Evolutionary conservation across 2,888 invertebrate genomes (phyloP).

Genomic region (Pseudolycoriella hygida): DNA sequence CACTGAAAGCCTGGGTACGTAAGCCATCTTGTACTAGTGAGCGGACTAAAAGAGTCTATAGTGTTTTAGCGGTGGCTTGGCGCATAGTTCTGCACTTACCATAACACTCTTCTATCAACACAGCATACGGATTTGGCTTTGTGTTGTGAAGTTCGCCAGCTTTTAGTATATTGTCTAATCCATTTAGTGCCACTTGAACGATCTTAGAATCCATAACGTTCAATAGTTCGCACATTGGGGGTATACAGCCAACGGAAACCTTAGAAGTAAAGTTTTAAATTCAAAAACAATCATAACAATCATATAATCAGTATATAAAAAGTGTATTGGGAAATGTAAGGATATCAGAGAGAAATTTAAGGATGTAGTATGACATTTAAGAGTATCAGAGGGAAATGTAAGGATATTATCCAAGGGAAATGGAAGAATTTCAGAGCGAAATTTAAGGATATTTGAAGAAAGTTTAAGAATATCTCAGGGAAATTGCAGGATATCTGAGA

Average conservation of each 20-base stretch:
- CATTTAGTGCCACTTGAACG: conserved; percentile 88
- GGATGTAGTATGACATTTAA: too few species aligned
- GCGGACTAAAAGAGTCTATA: too few species aligned
- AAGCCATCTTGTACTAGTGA: too few species aligned
- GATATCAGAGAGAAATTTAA: too few species aligned
- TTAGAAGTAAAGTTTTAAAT: conserved; percentile 19
- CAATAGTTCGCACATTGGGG: conserved; percentile 81
- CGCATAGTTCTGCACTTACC: conserved; percentile 39
- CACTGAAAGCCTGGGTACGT: too few species aligned
- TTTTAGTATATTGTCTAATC: conserved; percentile 84
- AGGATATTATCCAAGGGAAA: too few species aligned
- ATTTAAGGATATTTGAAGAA: too few species aligned
- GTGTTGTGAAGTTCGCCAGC: conserved; percentile 72
- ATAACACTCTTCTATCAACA: conserved; percentile 85
- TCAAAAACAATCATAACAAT: conserved; percentile 1
- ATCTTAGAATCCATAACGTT: conserved; percentile 89
- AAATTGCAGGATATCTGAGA: too few species aligned
- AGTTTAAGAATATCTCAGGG: too few species aligned
- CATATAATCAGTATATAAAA: background rate
- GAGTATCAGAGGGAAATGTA: too few species aligned
- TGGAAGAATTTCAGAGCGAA: too few species aligned
- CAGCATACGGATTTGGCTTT: conserved; percentile 75
- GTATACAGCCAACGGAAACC: conserved; percentile 69
- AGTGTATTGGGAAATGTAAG: background rate
- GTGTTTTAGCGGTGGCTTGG: too few species aligned